These are phyloP conservation scores for Ceyx margarethae DNA, from an alignment of 2,113 vertebrate species.

Conservation along the genomic window DNA sequence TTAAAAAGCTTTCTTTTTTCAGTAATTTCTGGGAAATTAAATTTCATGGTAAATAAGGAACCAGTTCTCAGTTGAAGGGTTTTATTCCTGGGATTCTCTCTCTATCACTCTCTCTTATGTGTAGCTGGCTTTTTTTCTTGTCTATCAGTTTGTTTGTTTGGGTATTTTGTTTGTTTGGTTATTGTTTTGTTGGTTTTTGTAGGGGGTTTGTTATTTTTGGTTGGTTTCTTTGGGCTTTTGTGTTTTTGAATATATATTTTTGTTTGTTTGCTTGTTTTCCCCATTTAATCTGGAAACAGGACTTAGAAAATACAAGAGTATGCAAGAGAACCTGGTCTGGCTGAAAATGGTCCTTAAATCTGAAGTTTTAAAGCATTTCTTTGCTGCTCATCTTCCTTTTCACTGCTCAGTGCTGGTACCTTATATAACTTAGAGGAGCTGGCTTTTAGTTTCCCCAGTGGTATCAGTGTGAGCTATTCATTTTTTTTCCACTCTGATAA, in stretches of 20 bases:
- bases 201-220: no score
- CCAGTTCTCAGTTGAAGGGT: not conserved
- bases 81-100: not conserved
- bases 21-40: conserved; percentile 33
- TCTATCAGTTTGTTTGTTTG: no score
- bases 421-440: not conserved
- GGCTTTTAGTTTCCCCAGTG: conserved; percentile 20
- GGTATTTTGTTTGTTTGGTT: no score
- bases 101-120: not conserved
- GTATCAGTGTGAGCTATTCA: conserved; percentile 30
- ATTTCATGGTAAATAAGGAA: conserved; percentile 50
- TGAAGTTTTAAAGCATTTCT: not conserved
- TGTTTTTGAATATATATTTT: not conserved
- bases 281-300: not conserved
- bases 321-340: not conserved
- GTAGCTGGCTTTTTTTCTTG: not conserved
- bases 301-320: not conserved
- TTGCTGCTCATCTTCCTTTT: not conserved
- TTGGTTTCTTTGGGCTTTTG: not conserved
- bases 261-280: not conserved
- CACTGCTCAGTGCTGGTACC: not conserved
- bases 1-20: conserved; percentile 46
- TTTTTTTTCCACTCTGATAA: conserved; percentile 49
- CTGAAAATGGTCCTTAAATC: not conserved
- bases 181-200: no score